Conservation (phyloP, 2,888 invertebrate genomes). For the Mellilla xanthometata region DNA sequence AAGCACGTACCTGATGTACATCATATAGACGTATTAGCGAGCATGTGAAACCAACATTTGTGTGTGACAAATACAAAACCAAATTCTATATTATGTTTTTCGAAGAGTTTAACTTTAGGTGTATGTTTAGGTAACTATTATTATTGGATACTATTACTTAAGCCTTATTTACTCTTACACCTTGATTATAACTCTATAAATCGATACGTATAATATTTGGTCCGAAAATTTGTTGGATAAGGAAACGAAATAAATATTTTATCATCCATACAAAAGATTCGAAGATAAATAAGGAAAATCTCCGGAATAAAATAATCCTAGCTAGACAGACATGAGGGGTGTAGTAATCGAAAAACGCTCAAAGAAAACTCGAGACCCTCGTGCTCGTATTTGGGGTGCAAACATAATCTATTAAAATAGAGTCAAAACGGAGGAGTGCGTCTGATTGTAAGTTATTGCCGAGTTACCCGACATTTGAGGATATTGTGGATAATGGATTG, state of each 20-base stretch:
- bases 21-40: conserved; percentile 12
- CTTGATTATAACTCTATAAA: no score
- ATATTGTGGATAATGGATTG: conserved; percentile 20
- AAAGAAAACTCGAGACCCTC: conserved; percentile 43
- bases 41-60: conserved; percentile 9
- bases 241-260: conserved; percentile 21
- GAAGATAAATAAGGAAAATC: conserved; percentile 43
- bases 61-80: not conserved
- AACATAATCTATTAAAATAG: conserved; percentile 42
- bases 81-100: not conserved
- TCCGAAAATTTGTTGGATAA: not conserved
- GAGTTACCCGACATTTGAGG: conserved; percentile 18
- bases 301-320: conserved; percentile 35
- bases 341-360: conserved; percentile 50
- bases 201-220: no score
- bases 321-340: conserved; percentile 37
- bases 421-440: conserved; percentile 34
- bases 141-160: no score
- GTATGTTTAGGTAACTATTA: no score
- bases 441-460: conserved; percentile 33
- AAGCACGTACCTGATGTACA: conserved; percentile 20
- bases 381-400: conserved; percentile 36
- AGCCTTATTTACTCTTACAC: no score
- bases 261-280: conserved; percentile 21
- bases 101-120: no score